phyloP scores from a whole-genome alignment of 2,888 invertebrate species.

The Ichneumon xanthorius region DNA sequence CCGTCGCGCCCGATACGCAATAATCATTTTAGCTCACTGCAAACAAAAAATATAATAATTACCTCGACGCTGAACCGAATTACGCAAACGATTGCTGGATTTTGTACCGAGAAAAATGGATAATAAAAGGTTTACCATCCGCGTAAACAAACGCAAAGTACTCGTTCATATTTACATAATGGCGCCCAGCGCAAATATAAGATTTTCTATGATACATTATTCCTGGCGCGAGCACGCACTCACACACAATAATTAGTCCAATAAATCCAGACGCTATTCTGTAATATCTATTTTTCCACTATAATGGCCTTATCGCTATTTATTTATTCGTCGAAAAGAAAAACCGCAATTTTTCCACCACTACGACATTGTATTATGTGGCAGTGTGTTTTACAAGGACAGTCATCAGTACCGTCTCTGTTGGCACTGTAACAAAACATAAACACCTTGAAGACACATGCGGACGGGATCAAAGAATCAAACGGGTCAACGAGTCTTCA shows the following conservation, averaged over 20 bases:
- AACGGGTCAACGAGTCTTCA: constrained; percentile 32
- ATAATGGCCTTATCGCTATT: too few species aligned
- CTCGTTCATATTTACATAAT: too few species aligned
- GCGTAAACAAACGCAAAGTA: too few species aligned
- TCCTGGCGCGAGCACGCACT: too few species aligned
- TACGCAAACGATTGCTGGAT: not conserved
- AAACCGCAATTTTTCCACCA: not conserved
- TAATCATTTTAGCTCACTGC: not conserved
- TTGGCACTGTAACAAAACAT: not conserved
- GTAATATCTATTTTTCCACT: too few species aligned
- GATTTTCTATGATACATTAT: too few species aligned
- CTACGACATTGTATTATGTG: not conserved
- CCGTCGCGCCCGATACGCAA: constrained; percentile 10
- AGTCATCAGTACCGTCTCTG: not conserved
- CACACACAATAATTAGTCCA: too few species aligned
- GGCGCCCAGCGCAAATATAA: too few species aligned
- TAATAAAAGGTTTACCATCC: too few species aligned
- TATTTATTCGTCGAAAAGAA: too few species aligned
- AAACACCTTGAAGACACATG: not conserved
- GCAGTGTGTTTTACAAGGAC: not conserved
- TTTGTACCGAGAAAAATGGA: too few species aligned
- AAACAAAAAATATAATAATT: not conserved
- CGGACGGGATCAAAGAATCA: constrained; percentile 12
- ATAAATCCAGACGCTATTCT: too few species aligned
- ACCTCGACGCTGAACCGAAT: not conserved